phyloP scores from a whole-genome alignment of 2,888 invertebrate genomes.

The Andrena bucephala region DNA sequence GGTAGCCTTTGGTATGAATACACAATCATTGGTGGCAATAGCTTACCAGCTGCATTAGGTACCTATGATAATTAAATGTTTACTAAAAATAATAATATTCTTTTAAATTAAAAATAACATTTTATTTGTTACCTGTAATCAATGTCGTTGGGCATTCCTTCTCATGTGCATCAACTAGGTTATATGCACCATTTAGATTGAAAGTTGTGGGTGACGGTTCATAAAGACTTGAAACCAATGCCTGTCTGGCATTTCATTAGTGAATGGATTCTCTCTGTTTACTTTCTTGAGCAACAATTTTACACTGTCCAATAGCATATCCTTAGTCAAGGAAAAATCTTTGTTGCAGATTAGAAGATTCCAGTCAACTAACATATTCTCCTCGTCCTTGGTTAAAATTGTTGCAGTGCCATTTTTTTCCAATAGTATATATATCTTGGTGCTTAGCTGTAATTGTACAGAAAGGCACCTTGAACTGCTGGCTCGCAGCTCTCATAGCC shows the following conservation, averaged over 20 bases:
- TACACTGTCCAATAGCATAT: slow-evolving; percentile 20
- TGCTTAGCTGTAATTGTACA: too few species aligned
- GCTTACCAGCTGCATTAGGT: background rate
- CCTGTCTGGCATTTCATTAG: slow-evolving; percentile 53
- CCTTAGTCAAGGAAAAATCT: slow-evolving; percentile 18
- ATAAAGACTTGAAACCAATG: slow-evolving; percentile 61
- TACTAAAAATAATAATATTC: too few species aligned
- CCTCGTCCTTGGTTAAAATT: slow-evolving; percentile 10
- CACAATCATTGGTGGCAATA: slow-evolving; percentile 4
- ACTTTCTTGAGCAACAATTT: too few species aligned
- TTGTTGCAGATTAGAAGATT: background rate
- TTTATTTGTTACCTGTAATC: too few species aligned
- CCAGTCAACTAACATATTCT: slow-evolving; percentile 8
- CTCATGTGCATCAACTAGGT: too few species aligned
- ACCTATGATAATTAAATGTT: background rate
- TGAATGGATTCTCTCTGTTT: slow-evolving; percentile 38
- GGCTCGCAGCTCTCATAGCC: too few species aligned
- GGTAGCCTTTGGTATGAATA: slow-evolving; percentile 6
- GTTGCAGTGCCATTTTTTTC: slow-evolving; percentile 14
- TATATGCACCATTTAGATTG: too few species aligned
- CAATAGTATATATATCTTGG: too few species aligned
- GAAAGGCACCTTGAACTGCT: too few species aligned
- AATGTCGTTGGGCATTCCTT: background rate
- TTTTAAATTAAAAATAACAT: too few species aligned
- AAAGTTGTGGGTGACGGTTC: slow-evolving; percentile 58